phyloP scores from a whole-genome alignment of 1,140 invertebrate species.

The Drosophila bocki region DNA sequence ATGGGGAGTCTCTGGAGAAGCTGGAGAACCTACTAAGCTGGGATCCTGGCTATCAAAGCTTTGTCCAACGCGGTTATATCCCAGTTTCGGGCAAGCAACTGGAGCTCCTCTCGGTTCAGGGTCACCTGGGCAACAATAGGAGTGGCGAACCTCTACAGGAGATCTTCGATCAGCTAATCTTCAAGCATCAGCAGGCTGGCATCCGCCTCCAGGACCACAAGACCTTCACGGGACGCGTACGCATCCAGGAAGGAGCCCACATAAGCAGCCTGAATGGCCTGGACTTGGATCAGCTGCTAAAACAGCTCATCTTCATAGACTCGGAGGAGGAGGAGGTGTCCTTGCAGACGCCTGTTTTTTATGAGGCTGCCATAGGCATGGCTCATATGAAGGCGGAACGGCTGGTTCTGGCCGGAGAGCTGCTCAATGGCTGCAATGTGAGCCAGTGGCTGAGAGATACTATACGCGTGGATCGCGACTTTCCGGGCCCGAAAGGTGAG shows the following conservation, averaged over 20 bases:
- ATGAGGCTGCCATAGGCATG: constrained; percentile 40
- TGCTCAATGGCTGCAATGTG: constrained; percentile 63
- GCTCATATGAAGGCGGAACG: constrained; percentile 14
- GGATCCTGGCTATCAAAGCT: constrained; percentile 25
- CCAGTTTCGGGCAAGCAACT: constrained; percentile 20
- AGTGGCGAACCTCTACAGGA: constrained; percentile 35
- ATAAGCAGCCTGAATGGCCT: constrained; percentile 55
- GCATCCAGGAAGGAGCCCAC: constrained; percentile 46
- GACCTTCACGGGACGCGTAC: constrained; percentile 67
- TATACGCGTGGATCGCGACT: constrained; percentile 61
- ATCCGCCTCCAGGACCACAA: constrained; percentile 41
- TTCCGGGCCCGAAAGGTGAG: constrained; percentile 28
- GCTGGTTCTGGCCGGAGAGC: constrained; percentile 26
- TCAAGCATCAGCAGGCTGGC: constrained; percentile 38
- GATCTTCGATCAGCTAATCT: constrained; percentile 64
- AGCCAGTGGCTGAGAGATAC: constrained; percentile 70
- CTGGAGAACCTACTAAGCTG: constrained; percentile 47
- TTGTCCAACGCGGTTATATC: constrained; percentile 50
- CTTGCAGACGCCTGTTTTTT: constrained; percentile 50
- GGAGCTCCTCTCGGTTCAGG: constrained; percentile 54
- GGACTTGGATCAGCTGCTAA: constrained; percentile 41
- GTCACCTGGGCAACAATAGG: constrained; percentile 55
- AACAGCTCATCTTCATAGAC: constrained; percentile 52
- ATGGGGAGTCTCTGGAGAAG: constrained; percentile 14
- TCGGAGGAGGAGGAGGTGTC: constrained; percentile 17